Base-by-base conservation (phyloP, 2,113 vertebrate genomes). In the Synchiropus splendidus region DNA sequence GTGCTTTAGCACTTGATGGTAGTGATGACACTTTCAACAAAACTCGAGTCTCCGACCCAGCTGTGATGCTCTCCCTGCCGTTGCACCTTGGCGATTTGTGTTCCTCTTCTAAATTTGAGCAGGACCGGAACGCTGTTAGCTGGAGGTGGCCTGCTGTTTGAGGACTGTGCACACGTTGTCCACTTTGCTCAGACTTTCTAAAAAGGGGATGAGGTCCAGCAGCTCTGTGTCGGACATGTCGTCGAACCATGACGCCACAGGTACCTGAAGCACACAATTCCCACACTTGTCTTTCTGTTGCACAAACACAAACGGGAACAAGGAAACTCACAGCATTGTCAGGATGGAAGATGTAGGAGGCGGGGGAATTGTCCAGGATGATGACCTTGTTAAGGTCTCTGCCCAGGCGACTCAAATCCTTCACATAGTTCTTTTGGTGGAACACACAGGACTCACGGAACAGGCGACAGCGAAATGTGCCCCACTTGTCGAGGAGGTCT, bases 361-460 rank as follows among this genome's bases (percentile, higher is more conserved):
- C 94, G 0, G 95, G 94, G 0, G 95, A 99, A 81, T 99, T 99
- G 85, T 99, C 95, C 42, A 99, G 70, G 2, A 99, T 99, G 78
- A 99, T 90, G 76, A 95, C 87, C 17, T 92, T 90, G 66, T 85
- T 90, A 2, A 99, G 83, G 77, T 98, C 92, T 0, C 95, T 86
- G 42, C 95, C 95, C 71, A 99, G 78, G 16, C 92, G 88, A 66
- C 95, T 98, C 74, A 99, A 84, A 61, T 99, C 95, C 74, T 99
- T 99, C 27, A 99, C 95, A 0, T 99, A 99, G 59, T 97, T 97
- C 5, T 94, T 94, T 0, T 90, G 86, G 61, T 99, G 91, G 82
- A 97, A 99, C 64, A 97, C 93, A 0, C 95, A 98, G 0, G 95
- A 97, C 67, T 99, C 95, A 1, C 95, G 89, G 67, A 98, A 99